Evolutionary conservation across 2,113 vertebrate genomes (phyloP), one percentile per base, ranked within the genome.

Genomic region (Irena cyanogastra): DNA sequence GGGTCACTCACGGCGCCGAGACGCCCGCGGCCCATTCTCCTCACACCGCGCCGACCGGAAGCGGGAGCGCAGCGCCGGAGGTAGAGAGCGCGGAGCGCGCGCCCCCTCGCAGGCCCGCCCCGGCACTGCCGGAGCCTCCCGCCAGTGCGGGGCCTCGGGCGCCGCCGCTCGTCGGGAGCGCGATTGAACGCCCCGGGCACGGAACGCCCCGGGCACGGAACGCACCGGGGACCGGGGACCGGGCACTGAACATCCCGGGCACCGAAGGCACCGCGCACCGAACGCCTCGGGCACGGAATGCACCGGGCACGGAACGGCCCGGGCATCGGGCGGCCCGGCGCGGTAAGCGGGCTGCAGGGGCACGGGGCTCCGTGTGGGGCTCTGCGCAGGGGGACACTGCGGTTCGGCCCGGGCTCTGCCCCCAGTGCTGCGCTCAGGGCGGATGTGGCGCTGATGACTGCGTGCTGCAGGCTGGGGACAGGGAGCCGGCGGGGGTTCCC

Each of bases 371-470:
- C 4, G 21, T 11, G 45, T 45, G 1, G n/a, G 7, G 60, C 1
- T 30, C 50, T 2, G 11, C 13, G 28, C 33, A 2, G 68, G 6
- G 20, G 33, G 6, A 16, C 4, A 21, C 41, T 18, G 14, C 6
- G 1, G 30, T 2, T 11, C 10, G 15, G 71, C 12, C 4, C 30
- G 0, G 35, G 41, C 35, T 7, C 47, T 41, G 63, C 30, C 18
- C 39, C 8, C 31, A 5, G 79, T 7, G 35, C 27, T 11, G 64
- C 49, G 0, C 2, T 28, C 26, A 1, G 61, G 6, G 16, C 1
- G 16, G 31, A 13, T 22, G 3, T 33, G 63, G 42, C 87, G 1
- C 35, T 11, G 3, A 3, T 13, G 78, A n/a, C n/a, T n/a, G n/a
- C n/a, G n/a, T n/a, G n/a, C n/a, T n/a, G n/a, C n/a, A n/a, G n/a